Percentiles rank a stretch among this genome's conserved stretches.
These are phyloP conservation scores for Drepana falcataria DNA, from an alignment of 2,888 invertebrate genomes.

Conservation along the genomic window DNA sequence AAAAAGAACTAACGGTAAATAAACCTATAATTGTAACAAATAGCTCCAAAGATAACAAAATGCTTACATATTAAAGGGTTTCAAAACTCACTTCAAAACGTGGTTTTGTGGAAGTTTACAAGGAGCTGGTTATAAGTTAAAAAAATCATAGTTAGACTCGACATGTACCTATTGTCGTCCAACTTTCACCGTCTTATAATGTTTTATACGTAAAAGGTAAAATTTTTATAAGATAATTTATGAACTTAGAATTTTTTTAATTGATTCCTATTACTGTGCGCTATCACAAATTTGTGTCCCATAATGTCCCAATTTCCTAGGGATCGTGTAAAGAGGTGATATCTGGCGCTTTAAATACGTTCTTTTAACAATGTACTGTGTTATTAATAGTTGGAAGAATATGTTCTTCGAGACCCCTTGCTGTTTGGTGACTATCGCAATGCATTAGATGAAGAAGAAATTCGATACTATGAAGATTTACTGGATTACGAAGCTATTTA, in stretches of 20 bases:
- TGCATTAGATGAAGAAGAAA: constrained; percentile 87
- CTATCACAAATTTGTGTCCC: too few species aligned
- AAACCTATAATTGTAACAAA: too few species aligned
- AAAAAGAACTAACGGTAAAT: constrained; percentile 53
- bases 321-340: too few species aligned
- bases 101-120: too few species aligned
- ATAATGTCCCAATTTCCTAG: too few species aligned
- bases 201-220: too few species aligned
- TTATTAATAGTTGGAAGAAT: constrained; percentile 74
- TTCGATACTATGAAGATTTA: constrained; percentile 91
- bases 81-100: neutral
- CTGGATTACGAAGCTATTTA: constrained; percentile 94
- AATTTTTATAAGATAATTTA: too few species aligned
- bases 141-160: neutral
- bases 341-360: too few species aligned
- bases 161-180: too few species aligned
- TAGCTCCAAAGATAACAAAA: too few species aligned
- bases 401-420: constrained; percentile 88
- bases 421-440: constrained; percentile 94
- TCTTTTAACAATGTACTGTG: neutral
- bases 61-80: too few species aligned
- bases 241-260: neutral
- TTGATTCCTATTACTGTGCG: too few species aligned
- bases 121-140: neutral
- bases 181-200: neutral